A percentile compares a stretch with the other conserved stretches of the same genome.
Conservation (phyloP, 2,888 invertebrate genomes). For the Pollenia griseotomentosa region DNA sequence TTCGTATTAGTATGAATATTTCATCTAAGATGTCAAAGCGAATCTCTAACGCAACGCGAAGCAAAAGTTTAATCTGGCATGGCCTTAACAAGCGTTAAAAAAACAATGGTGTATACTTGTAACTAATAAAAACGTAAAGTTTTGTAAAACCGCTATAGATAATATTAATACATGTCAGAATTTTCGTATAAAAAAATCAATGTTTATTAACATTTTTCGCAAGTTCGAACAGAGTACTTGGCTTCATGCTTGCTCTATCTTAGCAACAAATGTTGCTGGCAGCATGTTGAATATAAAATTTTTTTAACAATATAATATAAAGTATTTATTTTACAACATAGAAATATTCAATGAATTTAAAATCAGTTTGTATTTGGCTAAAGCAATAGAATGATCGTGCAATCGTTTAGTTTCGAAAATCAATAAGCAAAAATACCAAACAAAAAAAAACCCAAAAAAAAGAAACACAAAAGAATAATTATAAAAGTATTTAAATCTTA, state of each 20-base stretch:
- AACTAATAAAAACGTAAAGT: too few species aligned
- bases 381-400: conserved; percentile 56
- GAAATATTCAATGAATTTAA: conserved; percentile 49
- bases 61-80: too few species aligned
- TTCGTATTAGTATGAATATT: too few species aligned
- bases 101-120: too few species aligned
- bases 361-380: conserved; percentile 61
- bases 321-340: conserved; percentile 23
- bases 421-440: conserved; percentile 40
- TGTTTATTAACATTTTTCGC: too few species aligned
- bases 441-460: neutral
- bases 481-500: conserved; percentile 5
- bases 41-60: too few species aligned
- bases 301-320: conserved; percentile 16
- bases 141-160: too few species aligned
- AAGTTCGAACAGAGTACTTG: too few species aligned
- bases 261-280: conserved; percentile 39
- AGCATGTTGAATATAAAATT: conserved; percentile 8
- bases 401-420: conserved; percentile 37
- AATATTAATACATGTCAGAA: too few species aligned
- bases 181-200: too few species aligned
- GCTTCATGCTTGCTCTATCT: neutral
- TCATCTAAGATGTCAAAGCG: too few species aligned
- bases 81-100: too few species aligned
- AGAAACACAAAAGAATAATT: conserved; percentile 29